Evolutionary conservation across 92 coral and sea anemone genomes (phyloP).

Genomic region (Anthopleura xanthogrammica): DNA sequence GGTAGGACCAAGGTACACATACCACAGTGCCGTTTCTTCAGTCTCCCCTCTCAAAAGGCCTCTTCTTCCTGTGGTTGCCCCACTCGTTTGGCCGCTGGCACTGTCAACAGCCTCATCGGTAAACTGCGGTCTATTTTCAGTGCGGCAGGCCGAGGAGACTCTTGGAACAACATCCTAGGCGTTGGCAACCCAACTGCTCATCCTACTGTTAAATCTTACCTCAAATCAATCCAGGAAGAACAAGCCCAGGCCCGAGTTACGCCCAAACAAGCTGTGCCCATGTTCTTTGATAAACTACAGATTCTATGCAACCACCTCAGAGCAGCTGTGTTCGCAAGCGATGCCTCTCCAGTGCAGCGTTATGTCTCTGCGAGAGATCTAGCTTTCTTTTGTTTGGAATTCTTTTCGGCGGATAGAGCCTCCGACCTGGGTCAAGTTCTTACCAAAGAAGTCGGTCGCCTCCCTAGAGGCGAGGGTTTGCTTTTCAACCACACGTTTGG

Average conservation of each 20-base stretch:
- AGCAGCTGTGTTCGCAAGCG: neutral
- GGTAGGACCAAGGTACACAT: slow-evolving; percentile 43
- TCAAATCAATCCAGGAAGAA: slow-evolving; percentile 34
- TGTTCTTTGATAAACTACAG: slow-evolving; percentile 54
- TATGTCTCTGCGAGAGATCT: slow-evolving; percentile 49
- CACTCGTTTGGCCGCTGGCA: slow-evolving; percentile 47
- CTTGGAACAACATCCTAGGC: slow-evolving; percentile 34
- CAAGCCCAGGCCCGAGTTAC: slow-evolving; percentile 55
- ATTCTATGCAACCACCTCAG: slow-evolving; percentile 33
- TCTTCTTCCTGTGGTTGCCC: slow-evolving; percentile 40
- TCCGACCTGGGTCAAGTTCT: slow-evolving; percentile 38
- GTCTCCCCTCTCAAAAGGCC: neutral
- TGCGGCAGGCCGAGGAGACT: slow-evolving; percentile 35
- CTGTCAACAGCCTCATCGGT: slow-evolving; percentile 38
- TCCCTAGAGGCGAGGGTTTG: slow-evolving; percentile 14
- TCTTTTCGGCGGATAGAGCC: slow-evolving; percentile 48
- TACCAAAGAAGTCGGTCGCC: slow-evolving; percentile 32
- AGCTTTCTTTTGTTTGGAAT: slow-evolving; percentile 48
- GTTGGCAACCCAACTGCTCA: slow-evolving; percentile 50
- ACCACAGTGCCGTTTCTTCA: slow-evolving; percentile 24
- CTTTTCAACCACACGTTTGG: slow-evolving; percentile 52
- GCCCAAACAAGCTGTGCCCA: slow-evolving; percentile 58
- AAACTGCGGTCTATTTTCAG: slow-evolving; percentile 39
- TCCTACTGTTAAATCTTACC: slow-evolving; percentile 27
- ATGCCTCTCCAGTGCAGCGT: slow-evolving; percentile 18